Evolutionary conservation across 2,113 vertebrate species (phyloP), one percentile per base, ranked within the genome.

Genomic region (Spizaetus ornatus): DNA sequence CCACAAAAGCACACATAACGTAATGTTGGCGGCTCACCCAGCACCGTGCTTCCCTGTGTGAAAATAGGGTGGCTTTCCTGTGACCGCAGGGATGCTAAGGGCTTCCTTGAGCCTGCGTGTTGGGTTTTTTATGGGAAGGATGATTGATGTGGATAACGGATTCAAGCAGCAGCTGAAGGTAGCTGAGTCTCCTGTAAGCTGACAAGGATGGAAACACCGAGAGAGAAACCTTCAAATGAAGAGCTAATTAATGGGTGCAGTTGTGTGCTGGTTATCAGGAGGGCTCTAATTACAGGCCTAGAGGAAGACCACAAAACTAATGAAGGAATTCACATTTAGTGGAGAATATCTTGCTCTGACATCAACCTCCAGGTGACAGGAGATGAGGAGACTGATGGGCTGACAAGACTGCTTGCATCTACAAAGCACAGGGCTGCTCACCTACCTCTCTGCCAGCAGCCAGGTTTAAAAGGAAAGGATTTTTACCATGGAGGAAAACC

Each of bases 171-270:
- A 55, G 61, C 42, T 70, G n/a, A 50, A 74, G 61, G 81, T 58
- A 85, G 83, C 36, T 69, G 69, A 91, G 83, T 61, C 55, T 86
- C 47, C 66, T 73, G 22, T 42, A 70, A 80, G 55, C 43, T 92
- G 69, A 69, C 72, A 79, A 71, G 53, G 56, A 79, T 86, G 48
- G 58, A 40, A 89, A 48, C 59, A 50, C 27, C 0, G 2, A 50
- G 63, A 79, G 47, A 79, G 72, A 91, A 82, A 79, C 52, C 53
- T 84, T 81, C 91, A 79, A 36, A 83, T 45, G 58, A 93, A 88
- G 59, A 90, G 43, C 84, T 90, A 95, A 96, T 94, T 95, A 95
- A 94, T 69, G 43, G 88, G 55, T 55, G 47, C 58, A 47, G 62
- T 76, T 81, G 43, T 66, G 53, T 78, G 61, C 67, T 58, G 18